Conservation (phyloP, 92 coral and sea anemone species). For the Zoanthus gigantus region DNA sequence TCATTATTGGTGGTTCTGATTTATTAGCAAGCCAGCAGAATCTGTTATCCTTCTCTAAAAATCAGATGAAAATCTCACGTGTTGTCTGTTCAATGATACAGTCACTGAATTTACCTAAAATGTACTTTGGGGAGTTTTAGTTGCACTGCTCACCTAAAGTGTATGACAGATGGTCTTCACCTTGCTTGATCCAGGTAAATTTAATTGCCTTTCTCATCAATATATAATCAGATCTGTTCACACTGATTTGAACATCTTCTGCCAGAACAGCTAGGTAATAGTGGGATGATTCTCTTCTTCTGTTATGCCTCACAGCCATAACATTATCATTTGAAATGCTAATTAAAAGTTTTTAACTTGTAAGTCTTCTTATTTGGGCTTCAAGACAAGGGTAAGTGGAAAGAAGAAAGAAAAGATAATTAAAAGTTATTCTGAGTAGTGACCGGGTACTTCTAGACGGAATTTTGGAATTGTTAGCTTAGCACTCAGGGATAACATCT, state of each 20-base stretch:
- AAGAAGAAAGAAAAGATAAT: no score
- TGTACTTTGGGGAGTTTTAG: constrained; percentile 53
- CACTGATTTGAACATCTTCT: constrained; percentile 53
- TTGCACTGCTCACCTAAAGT: constrained; percentile 45
- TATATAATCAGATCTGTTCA: constrained; percentile 41
- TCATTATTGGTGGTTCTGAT: constrained; percentile 2
- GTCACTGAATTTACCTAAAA: constrained; percentile 42
- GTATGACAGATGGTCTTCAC: constrained; percentile 50
- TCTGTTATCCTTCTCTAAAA: constrained; percentile 10
- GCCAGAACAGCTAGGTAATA: constrained; percentile 59
- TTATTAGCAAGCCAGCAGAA: constrained; percentile 31
- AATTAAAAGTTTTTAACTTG: background rate
- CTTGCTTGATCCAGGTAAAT: constrained; percentile 58
- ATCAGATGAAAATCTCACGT: background rate
- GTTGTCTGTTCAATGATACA: background rate
- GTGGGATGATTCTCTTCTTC: constrained; percentile 57
- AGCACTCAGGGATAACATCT: constrained; percentile 26
- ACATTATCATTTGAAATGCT: constrained; percentile 49
- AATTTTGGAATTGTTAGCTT: background rate
- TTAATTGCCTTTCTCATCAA: constrained; percentile 16
- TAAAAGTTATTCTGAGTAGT: constrained; percentile 43
- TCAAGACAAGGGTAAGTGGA: no score
- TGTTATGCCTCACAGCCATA: constrained; percentile 59
- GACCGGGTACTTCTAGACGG: constrained; percentile 16
- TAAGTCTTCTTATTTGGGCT: no score